Base-by-base conservation (phyloP, 2,888 invertebrate genomes). In the Mechanitis mazaeus region DNA sequence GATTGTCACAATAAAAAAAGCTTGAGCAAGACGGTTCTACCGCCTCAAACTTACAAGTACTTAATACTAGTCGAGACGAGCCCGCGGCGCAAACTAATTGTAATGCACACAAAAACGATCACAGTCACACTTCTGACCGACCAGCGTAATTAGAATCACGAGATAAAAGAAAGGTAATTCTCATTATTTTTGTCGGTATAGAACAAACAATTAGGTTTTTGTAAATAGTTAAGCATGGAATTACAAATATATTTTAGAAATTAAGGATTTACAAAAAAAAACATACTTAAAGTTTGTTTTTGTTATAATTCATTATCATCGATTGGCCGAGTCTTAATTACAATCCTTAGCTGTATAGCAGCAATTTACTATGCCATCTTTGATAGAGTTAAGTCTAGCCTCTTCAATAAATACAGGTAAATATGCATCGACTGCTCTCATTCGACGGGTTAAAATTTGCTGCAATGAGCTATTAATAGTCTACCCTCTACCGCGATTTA, bases 1-100 rank as follows among this genome's bases (percentile, higher is more conserved):
- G 80, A 83, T 80, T 83, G 82, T 86, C 84, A 86, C 85, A 79
- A 79, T 81, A 74, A 77, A 85, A 85, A 86, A 87, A 86, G 85
- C 83, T 87, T 85, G 87, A 86, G 85, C 87, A 74, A 71, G 71
- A 68, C 72, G 72, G 72, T 69, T 63, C 72, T 66, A 70, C 72
- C 72, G 69, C 64, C 70, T 65, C 56, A 57, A 63, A 64, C 64
- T 62, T 68, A 69, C 64, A 56, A 42, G 54, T 54, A 59, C 59
- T 62, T 64, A 64, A 61, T 66, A 68, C 59, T 63, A 64, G 64
- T 56, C 76, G 78, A 74, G 73, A 76, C 75, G 72, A 74, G 74
- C 59, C 69, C 74, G 72, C 72, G 67, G 65, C 70, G 68, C 69
- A 64, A 61, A 62, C 59, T 65, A 60, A 68, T 69, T 66, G 20